Conservation (phyloP, 2,888 invertebrate species). For the Rhamphomyia laevipes region DNA sequence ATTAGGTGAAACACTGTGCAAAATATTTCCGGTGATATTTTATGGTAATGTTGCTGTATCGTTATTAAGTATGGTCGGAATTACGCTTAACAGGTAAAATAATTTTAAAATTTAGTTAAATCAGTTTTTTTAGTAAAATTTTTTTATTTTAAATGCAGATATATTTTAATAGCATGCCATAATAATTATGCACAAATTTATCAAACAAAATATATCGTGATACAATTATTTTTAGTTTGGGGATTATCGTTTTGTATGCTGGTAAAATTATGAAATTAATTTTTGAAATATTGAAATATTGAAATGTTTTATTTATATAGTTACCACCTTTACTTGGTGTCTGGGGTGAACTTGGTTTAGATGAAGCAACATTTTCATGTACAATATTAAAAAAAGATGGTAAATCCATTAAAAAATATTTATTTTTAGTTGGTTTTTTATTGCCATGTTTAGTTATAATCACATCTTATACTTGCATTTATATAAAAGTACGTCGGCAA, state of each 20-base stretch:
- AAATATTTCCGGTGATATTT: slow-evolving; percentile 77
- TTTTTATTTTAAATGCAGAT: slow-evolving; percentile 49
- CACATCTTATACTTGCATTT: slow-evolving; percentile 75
- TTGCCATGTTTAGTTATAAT: slow-evolving; percentile 77
- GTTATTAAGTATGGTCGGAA: slow-evolving; percentile 78
- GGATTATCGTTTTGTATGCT: slow-evolving; percentile 59
- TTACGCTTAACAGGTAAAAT: slow-evolving; percentile 71
- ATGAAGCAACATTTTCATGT: slow-evolving; percentile 73
- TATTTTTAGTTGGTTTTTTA: slow-evolving; percentile 72
- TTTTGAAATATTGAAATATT: background rate
- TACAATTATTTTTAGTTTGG: slow-evolving; percentile 75
- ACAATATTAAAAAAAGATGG: slow-evolving; percentile 71
- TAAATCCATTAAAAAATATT: slow-evolving; percentile 68
- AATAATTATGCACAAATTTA: slow-evolving; percentile 69
- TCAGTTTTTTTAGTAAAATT: background rate
- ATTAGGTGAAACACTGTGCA: slow-evolving; percentile 63
- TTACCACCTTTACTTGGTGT: slow-evolving; percentile 66
- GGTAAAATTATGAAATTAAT: slow-evolving; percentile 34
- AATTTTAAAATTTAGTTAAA: too few species aligned
- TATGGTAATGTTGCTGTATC: slow-evolving; percentile 85
- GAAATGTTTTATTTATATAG: slow-evolving; percentile 35
- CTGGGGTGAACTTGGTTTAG: slow-evolving; percentile 76
- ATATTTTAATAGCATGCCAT: slow-evolving; percentile 72
- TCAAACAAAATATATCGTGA: slow-evolving; percentile 55
- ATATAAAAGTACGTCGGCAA: slow-evolving; percentile 63